A percentile compares a stretch with the other conserved stretches of the same genome.
Evolutionary conservation across 2,113 vertebrate species (phyloP).

Genomic region (Cranoglanis bouderius): DNA sequence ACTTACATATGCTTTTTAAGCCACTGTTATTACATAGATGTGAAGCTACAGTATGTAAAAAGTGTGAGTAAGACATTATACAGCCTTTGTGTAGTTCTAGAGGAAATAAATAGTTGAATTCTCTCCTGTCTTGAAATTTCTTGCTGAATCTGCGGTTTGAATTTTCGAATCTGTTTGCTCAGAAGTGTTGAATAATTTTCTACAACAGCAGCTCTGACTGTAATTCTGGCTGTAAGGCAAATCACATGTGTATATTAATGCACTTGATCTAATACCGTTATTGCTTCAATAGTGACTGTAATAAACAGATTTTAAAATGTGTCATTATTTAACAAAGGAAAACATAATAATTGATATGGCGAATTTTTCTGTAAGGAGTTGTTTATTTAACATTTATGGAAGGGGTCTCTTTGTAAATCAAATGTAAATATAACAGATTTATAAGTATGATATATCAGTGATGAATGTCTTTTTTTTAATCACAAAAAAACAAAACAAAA

Average conservation of each 20-base stretch:
- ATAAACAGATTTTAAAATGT: neutral
- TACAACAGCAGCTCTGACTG: neutral
- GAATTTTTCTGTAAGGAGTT: neutral
- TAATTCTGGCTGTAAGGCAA: neutral
- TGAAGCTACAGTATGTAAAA: neutral
- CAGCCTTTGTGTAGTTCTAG: neutral
- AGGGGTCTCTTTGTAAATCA: neutral
- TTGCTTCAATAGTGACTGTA: neutral
- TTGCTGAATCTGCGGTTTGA: too few relatives aligned
- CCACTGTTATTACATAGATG: neutral
- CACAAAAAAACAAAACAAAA: too few relatives aligned
- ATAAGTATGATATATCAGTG: neutral
- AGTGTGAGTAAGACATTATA: neutral
- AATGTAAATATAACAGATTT: neutral
- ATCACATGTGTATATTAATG: neutral
- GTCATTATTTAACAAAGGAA: neutral
- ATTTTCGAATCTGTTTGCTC: neutral
- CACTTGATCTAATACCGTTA: neutral
- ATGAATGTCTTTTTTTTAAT: neutral
- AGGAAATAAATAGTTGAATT: neutral
- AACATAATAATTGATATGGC: neutral
- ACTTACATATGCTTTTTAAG: neutral
- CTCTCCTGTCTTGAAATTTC: neutral
- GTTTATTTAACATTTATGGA: neutral
- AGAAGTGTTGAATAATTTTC: neutral